A percentile compares a stretch with the other conserved stretches of the same genome.
These are phyloP conservation scores for Phylloscopus whistleri DNA, from an alignment of 2,113 vertebrate genomes.

Conservation along the genomic window DNA sequence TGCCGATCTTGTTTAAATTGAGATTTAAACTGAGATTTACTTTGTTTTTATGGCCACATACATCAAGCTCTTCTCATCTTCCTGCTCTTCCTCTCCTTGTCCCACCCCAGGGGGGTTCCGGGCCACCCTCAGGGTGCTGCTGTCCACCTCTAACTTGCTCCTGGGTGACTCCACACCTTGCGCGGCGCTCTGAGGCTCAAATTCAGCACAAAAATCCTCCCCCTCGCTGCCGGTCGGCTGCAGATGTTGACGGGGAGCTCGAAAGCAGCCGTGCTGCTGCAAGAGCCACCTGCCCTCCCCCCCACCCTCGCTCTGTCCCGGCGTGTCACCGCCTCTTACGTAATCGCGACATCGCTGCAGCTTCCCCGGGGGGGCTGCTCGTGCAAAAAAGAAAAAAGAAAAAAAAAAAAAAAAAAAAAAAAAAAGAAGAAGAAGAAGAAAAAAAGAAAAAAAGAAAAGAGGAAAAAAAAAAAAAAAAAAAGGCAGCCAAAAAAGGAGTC, in stretches of 20 bases:
- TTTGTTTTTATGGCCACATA: accelerated
- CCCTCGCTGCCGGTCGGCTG: not conserved
- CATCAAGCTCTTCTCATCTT: not conserved
- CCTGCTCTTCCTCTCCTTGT: not conserved
- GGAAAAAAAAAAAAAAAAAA: too few relatives aligned
- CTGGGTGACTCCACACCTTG: not conserved
- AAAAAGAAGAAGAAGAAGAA: too few relatives aligned
- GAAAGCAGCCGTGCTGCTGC: not conserved
- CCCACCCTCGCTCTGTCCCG: not conserved
- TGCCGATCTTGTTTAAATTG: accelerated
- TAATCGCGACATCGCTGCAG: not conserved
- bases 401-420: not conserved
- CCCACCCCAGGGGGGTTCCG: accelerated
- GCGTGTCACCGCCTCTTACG: not conserved
- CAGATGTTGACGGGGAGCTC: not conserved
- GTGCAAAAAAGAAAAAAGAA: not conserved
- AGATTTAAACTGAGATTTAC: not conserved
- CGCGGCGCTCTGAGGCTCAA: accelerated
- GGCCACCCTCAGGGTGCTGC: not conserved
- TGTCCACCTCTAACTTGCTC: not conserved
- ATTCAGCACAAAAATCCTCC: accelerated
- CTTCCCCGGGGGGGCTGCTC: not conserved
- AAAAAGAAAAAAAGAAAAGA: not conserved
- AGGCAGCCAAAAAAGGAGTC: not conserved
- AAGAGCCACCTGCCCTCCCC: not conserved